Evolutionary conservation across 2,888 invertebrate species (phyloP).

Genomic region (Lymantria monacha): DNA sequence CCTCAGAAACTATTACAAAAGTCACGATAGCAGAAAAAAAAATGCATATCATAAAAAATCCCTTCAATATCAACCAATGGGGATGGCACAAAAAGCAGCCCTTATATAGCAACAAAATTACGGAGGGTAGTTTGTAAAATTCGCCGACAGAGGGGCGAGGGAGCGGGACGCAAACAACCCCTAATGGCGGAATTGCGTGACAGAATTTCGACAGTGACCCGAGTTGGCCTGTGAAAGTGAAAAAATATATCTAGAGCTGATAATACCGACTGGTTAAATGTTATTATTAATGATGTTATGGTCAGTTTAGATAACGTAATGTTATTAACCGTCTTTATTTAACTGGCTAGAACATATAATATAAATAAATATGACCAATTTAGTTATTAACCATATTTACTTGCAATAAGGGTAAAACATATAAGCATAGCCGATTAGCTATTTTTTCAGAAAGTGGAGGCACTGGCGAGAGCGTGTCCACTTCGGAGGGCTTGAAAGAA

Average conservation of each 20-base stretch:
- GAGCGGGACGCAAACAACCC: slow-evolving; percentile 56
- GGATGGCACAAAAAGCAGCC: slow-evolving; percentile 56
- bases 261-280: slow-evolving; percentile 26
- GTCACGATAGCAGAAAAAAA: slow-evolving; percentile 45
- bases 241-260: slow-evolving; percentile 68
- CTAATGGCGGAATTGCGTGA: slow-evolving; percentile 82
- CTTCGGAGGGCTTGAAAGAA: too few species aligned
- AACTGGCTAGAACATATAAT: too few species aligned
- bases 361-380: too few species aligned
- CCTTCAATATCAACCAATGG: slow-evolving; percentile 49
- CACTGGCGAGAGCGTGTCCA: too few species aligned
- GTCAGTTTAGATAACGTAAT: neutral
- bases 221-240: slow-evolving; percentile 76
- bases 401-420: too few species aligned
- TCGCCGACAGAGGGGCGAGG: slow-evolving; percentile 55
- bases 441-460: too few species aligned
- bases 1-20: slow-evolving; percentile 22
- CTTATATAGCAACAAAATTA: slow-evolving; percentile 65
- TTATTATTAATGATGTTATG: neutral
- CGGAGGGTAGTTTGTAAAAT: slow-evolving; percentile 77
- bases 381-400: too few species aligned
- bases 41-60: slow-evolving; percentile 61
- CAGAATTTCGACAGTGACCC: slow-evolving; percentile 81
- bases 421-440: too few species aligned
- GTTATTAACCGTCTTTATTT: neutral